Conservation (phyloP, 2,888 invertebrate genomes). For the Cheilosia vulpina region DNA sequence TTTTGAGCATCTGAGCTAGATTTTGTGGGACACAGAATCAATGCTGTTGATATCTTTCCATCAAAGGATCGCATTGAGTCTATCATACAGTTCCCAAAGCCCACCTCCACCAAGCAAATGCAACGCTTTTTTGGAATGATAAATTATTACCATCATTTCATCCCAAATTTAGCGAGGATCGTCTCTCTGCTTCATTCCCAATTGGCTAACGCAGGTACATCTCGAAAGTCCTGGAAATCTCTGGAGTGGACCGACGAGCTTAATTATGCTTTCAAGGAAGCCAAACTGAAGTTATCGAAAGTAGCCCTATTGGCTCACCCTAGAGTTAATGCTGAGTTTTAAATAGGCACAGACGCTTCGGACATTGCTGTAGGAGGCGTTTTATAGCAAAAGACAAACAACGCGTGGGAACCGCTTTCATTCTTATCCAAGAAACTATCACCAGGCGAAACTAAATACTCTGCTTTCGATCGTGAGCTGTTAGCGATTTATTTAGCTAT, state of each 20-base stretch:
- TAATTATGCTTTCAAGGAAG: neutral
- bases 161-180: neutral
- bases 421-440: conserved; percentile 29
- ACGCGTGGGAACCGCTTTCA: conserved; percentile 13
- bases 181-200: neutral
- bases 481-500: conserved; percentile 78
- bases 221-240: neutral
- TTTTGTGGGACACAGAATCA: conserved; percentile 22
- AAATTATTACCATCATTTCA: conserved; percentile 17
- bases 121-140: conserved; percentile 24
- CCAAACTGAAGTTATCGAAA: neutral
- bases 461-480: conserved; percentile 75
- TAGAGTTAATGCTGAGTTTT: neutral
- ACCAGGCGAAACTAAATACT: too few species aligned
- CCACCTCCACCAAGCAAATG: conserved; percentile 12
- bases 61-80: conserved; percentile 23
- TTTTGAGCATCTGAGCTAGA: conserved; percentile 13
- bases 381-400: conserved; percentile 10
- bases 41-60: conserved; percentile 9
- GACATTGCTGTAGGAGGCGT: neutral
- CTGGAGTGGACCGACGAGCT: neutral
- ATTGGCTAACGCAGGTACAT: neutral
- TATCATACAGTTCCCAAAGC: conserved; percentile 14
- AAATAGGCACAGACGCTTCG: neutral
- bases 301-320: neutral